Evolutionary conservation across 2,797 vertebrate species (phyloP), one percentile per base, ranked within the genome.

Genomic region (Nothura maculosa): DNA sequence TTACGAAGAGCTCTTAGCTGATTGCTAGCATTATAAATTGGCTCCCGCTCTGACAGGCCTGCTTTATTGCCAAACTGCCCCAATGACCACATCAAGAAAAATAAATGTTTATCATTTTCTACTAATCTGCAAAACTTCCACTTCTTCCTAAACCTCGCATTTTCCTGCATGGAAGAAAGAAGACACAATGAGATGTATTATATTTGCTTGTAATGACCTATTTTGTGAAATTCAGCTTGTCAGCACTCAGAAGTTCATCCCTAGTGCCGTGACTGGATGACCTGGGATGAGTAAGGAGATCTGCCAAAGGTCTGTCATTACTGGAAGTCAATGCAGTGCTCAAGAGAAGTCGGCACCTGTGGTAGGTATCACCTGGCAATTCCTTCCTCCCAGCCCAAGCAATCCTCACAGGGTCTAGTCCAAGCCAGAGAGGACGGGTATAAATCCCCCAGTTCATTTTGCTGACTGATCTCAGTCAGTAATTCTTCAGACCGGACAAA

Each of bases 1-100:
- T 75, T 62, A 76, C 3, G 27, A 93, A 91, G 89, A 40, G 48
- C 80, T 83, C 81, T 95, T 77, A 92, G 94, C 87, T 75, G 94
- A 95, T 75, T 90, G 86, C 92, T 81, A 90, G 54, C 5, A 5
- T 92, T 79, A 87, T 52, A 52, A 22, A 78, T 18, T 60, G 80
- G 80, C 36, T 91, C 66, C 67, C 20, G 24, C 28, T 76, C 52
- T 54, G 89, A 92, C 91, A 84, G 52, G 45, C 22, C 27, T 3
- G 54, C 61, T 80, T 96, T 82, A 76, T 12, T 72, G 48, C 63
- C 72, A 81, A 95, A 92, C 84, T 6, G 69, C 14, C 74, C 69
- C 66, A 12, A 36, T 27, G 48, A 27, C 68, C 48, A 36, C 54
- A 78, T 55, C 20, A 54, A 74, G 47, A 45, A 47, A 88, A 21